Conservation (phyloP, 2,113 vertebrate species). For the Prinia subflava region DNA sequence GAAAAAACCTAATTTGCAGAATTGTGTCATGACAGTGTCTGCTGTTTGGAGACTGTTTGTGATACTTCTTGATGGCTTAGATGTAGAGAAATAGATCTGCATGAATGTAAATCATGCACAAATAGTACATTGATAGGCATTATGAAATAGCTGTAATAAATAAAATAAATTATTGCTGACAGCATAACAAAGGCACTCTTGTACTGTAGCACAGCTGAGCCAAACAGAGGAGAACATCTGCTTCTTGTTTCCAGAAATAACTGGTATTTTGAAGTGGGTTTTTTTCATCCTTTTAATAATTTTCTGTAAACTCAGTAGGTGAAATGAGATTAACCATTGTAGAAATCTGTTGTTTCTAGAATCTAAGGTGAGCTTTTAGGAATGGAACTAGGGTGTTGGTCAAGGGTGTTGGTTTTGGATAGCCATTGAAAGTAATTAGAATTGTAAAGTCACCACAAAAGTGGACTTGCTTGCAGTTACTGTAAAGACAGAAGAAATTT, state of each 20-base stretch:
- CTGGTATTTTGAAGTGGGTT: slow-evolving; percentile 46
- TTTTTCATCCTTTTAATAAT: slow-evolving; percentile 53
- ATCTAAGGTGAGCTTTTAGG: background rate
- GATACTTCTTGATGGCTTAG: background rate
- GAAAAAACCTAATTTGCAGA: background rate
- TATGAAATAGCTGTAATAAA: slow-evolving; percentile 63
- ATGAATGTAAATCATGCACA: background rate
- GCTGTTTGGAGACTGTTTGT: background rate
- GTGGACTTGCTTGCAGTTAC: background rate
- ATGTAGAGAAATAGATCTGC: background rate
- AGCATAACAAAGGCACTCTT: slow-evolving; percentile 67
- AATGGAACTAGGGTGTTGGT: background rate
- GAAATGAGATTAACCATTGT: background rate
- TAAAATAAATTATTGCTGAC: slow-evolving; percentile 65
- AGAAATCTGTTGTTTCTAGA: background rate
- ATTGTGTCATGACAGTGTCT: background rate
- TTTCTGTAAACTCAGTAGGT: slow-evolving; percentile 46
- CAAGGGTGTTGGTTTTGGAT: background rate
- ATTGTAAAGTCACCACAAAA: background rate
- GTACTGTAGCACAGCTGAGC: slow-evolving; percentile 64
- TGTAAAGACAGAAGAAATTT: background rate
- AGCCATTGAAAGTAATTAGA: background rate
- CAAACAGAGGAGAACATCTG: slow-evolving; percentile 67
- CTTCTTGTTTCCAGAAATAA: slow-evolving; percentile 70
- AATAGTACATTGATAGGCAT: slow-evolving; percentile 37